These are phyloP conservation scores for Kuschelorhynchus macadamiae DNA, from an alignment of 2,888 invertebrate species.

Conservation along the genomic window DNA sequence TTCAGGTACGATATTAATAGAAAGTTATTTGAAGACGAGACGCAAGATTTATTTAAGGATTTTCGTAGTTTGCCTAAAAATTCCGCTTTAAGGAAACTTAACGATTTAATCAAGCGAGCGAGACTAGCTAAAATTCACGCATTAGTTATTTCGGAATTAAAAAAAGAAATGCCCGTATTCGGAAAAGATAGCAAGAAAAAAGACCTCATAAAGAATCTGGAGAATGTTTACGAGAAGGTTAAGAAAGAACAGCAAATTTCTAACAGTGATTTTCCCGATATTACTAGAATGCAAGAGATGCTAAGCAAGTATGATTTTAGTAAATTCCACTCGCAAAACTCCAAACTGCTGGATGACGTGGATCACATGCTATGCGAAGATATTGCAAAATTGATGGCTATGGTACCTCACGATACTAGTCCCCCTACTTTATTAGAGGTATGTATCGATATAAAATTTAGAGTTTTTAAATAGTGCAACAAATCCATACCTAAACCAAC, in stretches of 20 bases:
- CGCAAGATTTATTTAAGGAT: conserved; percentile 94
- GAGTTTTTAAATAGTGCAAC: too few relatives aligned
- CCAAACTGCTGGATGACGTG: conserved; percentile 90
- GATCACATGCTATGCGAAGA: conserved; percentile 96
- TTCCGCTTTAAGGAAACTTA: conserved; percentile 95
- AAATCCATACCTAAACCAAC: too few relatives aligned
- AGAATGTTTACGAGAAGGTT: conserved; percentile 87
- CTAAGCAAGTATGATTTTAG: conserved; percentile 91
- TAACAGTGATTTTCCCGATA: conserved; percentile 96
- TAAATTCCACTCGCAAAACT: conserved; percentile 93
- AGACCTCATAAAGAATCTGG: conserved; percentile 93
- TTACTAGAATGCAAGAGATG: conserved; percentile 92
- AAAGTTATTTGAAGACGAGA: conserved; percentile 93
- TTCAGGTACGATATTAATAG: conserved; percentile 87
- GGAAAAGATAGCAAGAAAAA: conserved; percentile 86
- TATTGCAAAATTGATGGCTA: conserved; percentile 94
- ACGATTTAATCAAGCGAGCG: conserved; percentile 97
- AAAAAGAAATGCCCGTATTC: conserved; percentile 96
- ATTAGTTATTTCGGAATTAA: conserved; percentile 93
- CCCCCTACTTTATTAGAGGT: conserved; percentile 48
- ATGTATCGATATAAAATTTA: too few relatives aligned
- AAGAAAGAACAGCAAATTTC: conserved; percentile 95
- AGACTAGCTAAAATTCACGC: conserved; percentile 98
- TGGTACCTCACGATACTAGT: conserved; percentile 79
- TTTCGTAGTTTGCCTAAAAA: conserved; percentile 95